phyloP scores from a whole-genome alignment of 1,140 invertebrate species.

The Adelges cooleyi region DNA sequence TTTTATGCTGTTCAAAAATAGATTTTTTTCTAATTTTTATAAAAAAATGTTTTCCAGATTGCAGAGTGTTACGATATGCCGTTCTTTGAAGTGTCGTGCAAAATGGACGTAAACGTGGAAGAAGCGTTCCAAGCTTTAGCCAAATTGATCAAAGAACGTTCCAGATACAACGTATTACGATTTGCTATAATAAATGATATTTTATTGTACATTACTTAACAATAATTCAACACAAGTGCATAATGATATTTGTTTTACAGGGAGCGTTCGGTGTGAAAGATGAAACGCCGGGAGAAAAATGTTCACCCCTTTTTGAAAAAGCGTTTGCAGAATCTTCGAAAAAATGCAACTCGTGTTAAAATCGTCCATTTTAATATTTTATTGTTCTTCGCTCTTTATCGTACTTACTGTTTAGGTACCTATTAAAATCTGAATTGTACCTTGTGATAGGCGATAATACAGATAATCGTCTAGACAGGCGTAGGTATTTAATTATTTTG shows the following conservation, averaged over 20 bases:
- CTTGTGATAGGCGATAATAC: no score
- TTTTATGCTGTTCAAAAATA: conserved; percentile 2
- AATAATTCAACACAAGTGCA: no score
- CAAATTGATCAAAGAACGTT: conserved; percentile 57
- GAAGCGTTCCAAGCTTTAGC: conserved; percentile 72
- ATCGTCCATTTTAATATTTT: not conserved
- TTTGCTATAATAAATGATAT: no score
- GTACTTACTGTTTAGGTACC: no score
- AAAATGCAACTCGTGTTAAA: conserved; percentile 15
- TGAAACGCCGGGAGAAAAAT: conserved; percentile 1
- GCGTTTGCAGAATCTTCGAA: conserved; percentile 6
- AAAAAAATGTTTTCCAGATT: conserved; percentile 52
- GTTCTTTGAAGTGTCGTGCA: conserved; percentile 85
- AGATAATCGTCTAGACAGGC: no score
- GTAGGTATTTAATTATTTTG: no score
- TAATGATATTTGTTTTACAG: not conserved
- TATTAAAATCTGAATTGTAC: no score
- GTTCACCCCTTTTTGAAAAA: conserved; percentile 22
- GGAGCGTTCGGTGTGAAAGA: conserved; percentile 3
- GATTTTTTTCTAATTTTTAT: not conserved
- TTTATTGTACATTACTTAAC: no score
- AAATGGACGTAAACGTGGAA: conserved; percentile 80
- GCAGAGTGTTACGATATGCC: conserved; percentile 84
- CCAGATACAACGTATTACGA: not conserved
- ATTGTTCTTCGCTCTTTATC: not conserved